phyloP scores from a whole-genome alignment of 2,888 invertebrate genomes.

The Lasioglossum morio region DNA sequence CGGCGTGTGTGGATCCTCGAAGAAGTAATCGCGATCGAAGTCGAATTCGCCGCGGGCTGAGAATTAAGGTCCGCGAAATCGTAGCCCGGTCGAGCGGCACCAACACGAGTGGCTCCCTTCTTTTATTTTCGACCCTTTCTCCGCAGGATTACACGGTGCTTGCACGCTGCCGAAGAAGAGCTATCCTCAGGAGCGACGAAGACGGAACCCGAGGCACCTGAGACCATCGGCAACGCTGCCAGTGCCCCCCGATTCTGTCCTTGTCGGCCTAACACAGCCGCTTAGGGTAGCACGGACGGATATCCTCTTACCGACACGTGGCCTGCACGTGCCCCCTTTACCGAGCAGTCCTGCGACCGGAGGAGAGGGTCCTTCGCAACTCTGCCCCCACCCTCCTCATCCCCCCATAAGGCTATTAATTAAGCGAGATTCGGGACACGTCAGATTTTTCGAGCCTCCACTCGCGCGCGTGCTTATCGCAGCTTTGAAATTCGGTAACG shows the following conservation, averaged over 20 bases:
- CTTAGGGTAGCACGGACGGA: slow-evolving; percentile 78
- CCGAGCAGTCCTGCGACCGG: slow-evolving; percentile 70
- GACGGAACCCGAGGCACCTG: slow-evolving; percentile 72
- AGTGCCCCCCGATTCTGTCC: slow-evolving; percentile 48
- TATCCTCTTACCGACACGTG: slow-evolving; percentile 85
- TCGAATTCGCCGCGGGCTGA: slow-evolving; percentile 20
- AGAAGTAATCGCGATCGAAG: background rate
- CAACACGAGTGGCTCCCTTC: slow-evolving; percentile 36
- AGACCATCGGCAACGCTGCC: slow-evolving; percentile 53
- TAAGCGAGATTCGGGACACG: slow-evolving; percentile 82
- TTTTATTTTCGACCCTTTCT: slow-evolving; percentile 54
- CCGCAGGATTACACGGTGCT: slow-evolving; percentile 51
- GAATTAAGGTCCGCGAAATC: slow-evolving; percentile 24
- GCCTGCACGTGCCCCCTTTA: slow-evolving; percentile 82
- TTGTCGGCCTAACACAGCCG: slow-evolving; percentile 61
- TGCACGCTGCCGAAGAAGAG: slow-evolving; percentile 26
- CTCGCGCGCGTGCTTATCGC: slow-evolving; percentile 35
- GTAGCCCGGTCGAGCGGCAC: slow-evolving; percentile 21
- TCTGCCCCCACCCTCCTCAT: slow-evolving; percentile 22
- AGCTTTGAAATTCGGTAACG: slow-evolving; percentile 68
- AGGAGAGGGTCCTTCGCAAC: slow-evolving; percentile 63
- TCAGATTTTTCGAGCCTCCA: slow-evolving; percentile 76
- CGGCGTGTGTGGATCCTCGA: background rate
- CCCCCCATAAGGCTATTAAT: slow-evolving; percentile 81
- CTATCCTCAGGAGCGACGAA: slow-evolving; percentile 43